Evolutionary conservation across 2,888 invertebrate genomes (phyloP).

Genomic region (Rhagonycha lutea): DNA sequence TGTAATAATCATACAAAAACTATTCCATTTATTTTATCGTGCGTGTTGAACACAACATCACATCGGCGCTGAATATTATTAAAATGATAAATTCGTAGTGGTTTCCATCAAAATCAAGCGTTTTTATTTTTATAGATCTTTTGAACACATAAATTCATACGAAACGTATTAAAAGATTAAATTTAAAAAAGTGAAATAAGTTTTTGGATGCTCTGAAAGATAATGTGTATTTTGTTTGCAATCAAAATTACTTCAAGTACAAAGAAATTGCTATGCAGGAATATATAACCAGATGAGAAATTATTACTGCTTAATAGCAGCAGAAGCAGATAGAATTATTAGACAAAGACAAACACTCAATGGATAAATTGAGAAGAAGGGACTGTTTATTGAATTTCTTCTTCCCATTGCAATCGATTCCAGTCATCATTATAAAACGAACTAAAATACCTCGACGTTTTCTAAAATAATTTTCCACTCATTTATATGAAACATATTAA

Average conservation of each 20-base stretch:
- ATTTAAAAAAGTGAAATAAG: neutral
- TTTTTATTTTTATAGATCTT: neutral
- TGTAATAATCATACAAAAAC: neutral
- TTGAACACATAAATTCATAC: neutral
- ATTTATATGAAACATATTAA: neutral
- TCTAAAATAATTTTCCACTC: neutral
- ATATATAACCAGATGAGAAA: neutral
- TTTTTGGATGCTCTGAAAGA: neutral
- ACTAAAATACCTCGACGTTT: neutral
- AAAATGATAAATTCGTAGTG: slow-evolving; percentile 1
- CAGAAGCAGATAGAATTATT: neutral
- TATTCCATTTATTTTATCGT: slow-evolving; percentile 3
- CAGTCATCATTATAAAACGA: neutral
- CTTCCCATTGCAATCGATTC: neutral
- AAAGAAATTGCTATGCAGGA: neutral
- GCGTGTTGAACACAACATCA: neutral
- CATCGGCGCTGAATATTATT: neutral
- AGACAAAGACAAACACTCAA: slow-evolving; percentile 16
- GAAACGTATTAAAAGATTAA: neutral
- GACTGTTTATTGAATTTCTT: slow-evolving; percentile 17
- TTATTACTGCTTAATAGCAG: slow-evolving; percentile 23
- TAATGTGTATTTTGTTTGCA: neutral
- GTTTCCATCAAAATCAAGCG: neutral
- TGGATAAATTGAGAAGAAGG: slow-evolving; percentile 10
- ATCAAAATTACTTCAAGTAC: neutral